phyloP scores from a whole-genome alignment of 1,140 invertebrate genomes.

The Solen grandis region DNA sequence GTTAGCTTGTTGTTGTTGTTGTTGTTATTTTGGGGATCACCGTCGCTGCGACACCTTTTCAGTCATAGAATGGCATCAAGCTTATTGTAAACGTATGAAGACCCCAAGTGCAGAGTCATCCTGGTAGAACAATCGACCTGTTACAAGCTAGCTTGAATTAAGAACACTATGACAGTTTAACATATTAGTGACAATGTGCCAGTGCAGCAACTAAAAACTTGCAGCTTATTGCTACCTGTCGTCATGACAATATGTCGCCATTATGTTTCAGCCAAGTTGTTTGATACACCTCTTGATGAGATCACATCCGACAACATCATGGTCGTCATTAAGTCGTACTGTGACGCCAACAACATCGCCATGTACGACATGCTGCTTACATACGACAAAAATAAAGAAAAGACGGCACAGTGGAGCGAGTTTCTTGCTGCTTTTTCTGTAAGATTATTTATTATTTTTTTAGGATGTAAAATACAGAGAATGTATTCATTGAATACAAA shows the following conservation, averaged over 20 bases:
- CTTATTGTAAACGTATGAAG: too few relatives aligned
- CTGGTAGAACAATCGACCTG: too few relatives aligned
- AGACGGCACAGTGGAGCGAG: conserved; percentile 7
- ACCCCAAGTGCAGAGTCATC: too few relatives aligned
- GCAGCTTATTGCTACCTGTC: not conserved
- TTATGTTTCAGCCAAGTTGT: conserved; percentile 38
- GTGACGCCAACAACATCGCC: conserved; percentile 22
- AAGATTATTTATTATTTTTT: not conserved
- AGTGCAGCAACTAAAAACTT: too few relatives aligned
- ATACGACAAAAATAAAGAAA: conserved; percentile 44
- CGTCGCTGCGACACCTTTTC: too few relatives aligned
- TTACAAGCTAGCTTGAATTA: too few relatives aligned
- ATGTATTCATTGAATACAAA: not conserved
- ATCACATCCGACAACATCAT: conserved; percentile 42
- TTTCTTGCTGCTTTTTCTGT: conserved; percentile 31
- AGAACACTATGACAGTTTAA: too few relatives aligned
- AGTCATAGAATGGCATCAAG: too few relatives aligned
- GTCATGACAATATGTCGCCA: not conserved
- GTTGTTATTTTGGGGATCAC: too few relatives aligned
- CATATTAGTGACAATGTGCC: too few relatives aligned
- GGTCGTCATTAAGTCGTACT: conserved; percentile 35
- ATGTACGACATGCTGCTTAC: conserved; percentile 36
- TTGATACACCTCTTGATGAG: conserved; percentile 38
- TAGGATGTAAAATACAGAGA: not conserved
- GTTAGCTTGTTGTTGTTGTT: not conserved